Percentiles rank a stretch among this genome's conserved stretches.
These are phyloP conservation scores for Isotomurus palustris DNA, from an alignment of 2,888 invertebrate species.

Conservation along the genomic window DNA sequence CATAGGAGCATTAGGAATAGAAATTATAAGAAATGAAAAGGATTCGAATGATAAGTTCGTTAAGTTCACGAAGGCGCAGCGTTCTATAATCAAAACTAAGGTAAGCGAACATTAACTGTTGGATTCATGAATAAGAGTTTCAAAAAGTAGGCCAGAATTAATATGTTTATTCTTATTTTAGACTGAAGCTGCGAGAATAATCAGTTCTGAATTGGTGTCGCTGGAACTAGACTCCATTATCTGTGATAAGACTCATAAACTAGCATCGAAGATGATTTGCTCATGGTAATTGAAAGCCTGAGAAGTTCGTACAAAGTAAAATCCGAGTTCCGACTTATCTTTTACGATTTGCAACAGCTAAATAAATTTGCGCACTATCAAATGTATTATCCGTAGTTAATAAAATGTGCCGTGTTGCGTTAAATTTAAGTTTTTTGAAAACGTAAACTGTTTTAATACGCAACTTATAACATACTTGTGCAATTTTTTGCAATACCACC, in stretches of 20 bases:
- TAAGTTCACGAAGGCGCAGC: conserved; percentile 18
- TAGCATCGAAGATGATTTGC: background rate
- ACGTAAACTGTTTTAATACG: too few relatives aligned
- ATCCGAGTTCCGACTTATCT: too few relatives aligned
- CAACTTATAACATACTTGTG: too few relatives aligned
- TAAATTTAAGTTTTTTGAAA: too few relatives aligned
- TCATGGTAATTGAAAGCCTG: too few relatives aligned
- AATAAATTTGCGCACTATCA: too few relatives aligned
- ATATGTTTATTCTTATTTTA: background rate
- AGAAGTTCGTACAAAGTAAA: too few relatives aligned
- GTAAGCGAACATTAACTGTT: background rate
- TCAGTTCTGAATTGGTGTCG: background rate
- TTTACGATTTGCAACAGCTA: too few relatives aligned
- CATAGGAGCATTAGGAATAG: conserved; percentile 10
- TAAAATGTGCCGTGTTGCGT: too few relatives aligned
- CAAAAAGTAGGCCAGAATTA: background rate
- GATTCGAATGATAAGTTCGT: conserved; percentile 7
- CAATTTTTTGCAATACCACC: too few relatives aligned
- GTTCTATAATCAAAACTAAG: background rate
- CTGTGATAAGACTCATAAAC: background rate
- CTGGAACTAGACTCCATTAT: background rate
- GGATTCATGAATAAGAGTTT: too few relatives aligned
- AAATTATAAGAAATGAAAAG: conserved; percentile 8
- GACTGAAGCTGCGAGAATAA: background rate
- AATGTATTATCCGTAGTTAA: too few relatives aligned